Evolutionary conservation across 1,140 invertebrate genomes (phyloP).

Genomic region (Euura saliciscinereae): DNA sequence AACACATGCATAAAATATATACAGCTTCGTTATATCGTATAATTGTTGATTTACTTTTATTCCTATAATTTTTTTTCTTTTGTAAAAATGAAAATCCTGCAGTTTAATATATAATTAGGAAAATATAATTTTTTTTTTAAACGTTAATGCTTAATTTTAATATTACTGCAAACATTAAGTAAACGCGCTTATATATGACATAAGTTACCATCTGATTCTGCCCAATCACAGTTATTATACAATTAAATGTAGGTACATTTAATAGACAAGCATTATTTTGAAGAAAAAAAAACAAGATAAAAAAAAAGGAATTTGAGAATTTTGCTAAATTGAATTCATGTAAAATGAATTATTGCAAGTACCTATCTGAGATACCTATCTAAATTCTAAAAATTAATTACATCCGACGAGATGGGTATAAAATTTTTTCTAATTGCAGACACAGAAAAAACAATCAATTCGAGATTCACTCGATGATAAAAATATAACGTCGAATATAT

Average conservation of each 20-base stretch:
- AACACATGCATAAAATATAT: too few species aligned
- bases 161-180: neutral
- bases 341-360: neutral
- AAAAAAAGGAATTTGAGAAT: neutral
- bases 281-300: neutral
- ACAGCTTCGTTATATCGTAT: too few species aligned
- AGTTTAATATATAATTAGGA: too few species aligned
- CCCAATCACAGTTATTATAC: neutral
- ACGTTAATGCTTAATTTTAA: neutral
- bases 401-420: neutral
- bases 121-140: neutral
- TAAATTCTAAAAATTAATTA: neutral
- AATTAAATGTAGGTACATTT: neutral
- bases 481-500: neutral
- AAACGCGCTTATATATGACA: neutral
- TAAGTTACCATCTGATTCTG: neutral
- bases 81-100: too few species aligned
- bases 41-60: too few species aligned
- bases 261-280: neutral
- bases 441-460: too few species aligned
- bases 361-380: neutral
- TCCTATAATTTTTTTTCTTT: too few species aligned
- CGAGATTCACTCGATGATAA: neutral
- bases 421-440: neutral
- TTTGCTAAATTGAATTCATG: neutral